These are phyloP conservation scores for Atta cephalotes DNA, from an alignment of 1,140 invertebrate genomes.

Conservation along the genomic window DNA sequence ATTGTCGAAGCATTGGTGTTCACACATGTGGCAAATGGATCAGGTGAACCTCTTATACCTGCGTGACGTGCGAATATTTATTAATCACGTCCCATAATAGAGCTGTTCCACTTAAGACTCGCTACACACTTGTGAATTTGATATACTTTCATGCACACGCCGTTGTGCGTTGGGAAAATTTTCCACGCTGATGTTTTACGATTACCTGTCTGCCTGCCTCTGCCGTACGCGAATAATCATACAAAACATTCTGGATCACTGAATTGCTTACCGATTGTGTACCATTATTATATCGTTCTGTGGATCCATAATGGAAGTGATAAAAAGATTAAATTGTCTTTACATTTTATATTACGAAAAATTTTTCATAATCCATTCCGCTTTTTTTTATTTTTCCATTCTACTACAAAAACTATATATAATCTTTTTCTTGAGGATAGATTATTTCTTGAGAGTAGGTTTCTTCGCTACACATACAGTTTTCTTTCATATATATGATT, in stretches of 20 bases:
- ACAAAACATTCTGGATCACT: constrained; percentile 17
- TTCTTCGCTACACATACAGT: neutral
- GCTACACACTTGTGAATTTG: constrained; percentile 29
- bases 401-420: neutral
- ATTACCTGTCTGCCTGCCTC: constrained; percentile 7
- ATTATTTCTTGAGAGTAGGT: neutral
- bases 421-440: neutral
- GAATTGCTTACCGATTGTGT: constrained; percentile 1
- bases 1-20: constrained; percentile 17
- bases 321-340: neutral
- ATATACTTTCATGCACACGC: constrained; percentile 38
- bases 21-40: neutral
- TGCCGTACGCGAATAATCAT: constrained; percentile 14
- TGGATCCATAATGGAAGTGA: neutral
- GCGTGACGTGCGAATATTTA: constrained; percentile 36
- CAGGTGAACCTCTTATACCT: constrained; percentile 32
- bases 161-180: constrained; percentile 37
- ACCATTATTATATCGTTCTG: neutral
- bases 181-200: constrained; percentile 56
- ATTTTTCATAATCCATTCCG: neutral
- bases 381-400: neutral
- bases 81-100: constrained; percentile 54
- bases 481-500: neutral
- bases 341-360: neutral
- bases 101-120: constrained; percentile 58